Conservation (phyloP, 1,140 invertebrate species). For the Acarapis woodi region DNA sequence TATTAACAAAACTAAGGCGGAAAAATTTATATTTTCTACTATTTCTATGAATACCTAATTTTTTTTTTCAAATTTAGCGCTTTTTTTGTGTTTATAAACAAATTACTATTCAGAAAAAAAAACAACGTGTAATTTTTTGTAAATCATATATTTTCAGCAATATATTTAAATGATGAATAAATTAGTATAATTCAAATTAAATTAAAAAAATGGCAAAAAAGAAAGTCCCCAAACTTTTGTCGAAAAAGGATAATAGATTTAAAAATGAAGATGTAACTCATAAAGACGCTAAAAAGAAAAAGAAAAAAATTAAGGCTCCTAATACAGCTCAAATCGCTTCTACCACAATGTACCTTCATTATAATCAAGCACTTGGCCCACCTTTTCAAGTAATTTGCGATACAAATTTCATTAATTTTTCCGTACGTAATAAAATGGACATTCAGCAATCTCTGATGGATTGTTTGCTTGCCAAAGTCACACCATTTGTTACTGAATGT, state of each 20-base stretch:
- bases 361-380: slow-evolving; percentile 93
- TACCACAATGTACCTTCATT: slow-evolving; percentile 55
- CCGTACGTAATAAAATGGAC: slow-evolving; percentile 93
- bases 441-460: slow-evolving; percentile 95
- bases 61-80: no score
- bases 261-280: no score
- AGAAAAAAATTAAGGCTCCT: neutral
- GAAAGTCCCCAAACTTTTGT: neutral
- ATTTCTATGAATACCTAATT: no score
- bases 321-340: slow-evolving; percentile 7
- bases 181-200: no score
- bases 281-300: neutral
- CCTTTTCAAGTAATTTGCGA: slow-evolving; percentile 90
- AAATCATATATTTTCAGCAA: no score
- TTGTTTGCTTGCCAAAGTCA: slow-evolving; percentile 92
- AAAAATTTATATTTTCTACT: no score
- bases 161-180: no score
- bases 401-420: slow-evolving; percentile 98
- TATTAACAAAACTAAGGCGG: no score
- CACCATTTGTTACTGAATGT: slow-evolving; percentile 94
- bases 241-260: neutral
- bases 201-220: neutral
- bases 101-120: no score
- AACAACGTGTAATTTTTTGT: no score
- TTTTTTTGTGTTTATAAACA: no score